Conservation (phyloP, 2,113 vertebrate species). For the Octodon degus region DNA sequence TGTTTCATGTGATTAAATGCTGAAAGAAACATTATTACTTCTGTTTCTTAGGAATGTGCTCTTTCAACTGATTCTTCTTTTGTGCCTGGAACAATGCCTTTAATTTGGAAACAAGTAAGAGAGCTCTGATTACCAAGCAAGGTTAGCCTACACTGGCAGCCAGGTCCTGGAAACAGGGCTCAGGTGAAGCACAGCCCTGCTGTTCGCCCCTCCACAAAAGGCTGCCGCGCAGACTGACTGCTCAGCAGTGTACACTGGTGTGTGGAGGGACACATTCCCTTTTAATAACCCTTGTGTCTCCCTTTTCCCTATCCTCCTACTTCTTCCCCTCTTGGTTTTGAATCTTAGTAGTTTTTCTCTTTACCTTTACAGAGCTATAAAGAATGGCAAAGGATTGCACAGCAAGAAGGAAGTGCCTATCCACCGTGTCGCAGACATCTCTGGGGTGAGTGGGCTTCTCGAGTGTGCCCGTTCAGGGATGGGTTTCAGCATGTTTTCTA, state of each 20-base stretch:
- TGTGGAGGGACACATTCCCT: not conserved
- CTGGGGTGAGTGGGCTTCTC: constrained; percentile 90
- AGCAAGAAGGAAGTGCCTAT: constrained; percentile 99
- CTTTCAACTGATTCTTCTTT: constrained; percentile 67
- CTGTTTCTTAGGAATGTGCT: constrained; percentile 54
- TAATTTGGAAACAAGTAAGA: constrained; percentile 61
- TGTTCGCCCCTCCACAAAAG: accelerated
- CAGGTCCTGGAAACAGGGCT: not conserved
- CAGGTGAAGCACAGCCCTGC: not conserved
- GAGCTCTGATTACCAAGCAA: constrained; percentile 41
- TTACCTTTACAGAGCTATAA: constrained; percentile 92
- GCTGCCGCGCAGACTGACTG: not conserved
- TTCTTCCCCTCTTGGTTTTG: not conserved
- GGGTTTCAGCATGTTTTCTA: constrained; percentile 3
- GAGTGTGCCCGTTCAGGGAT: not conserved
- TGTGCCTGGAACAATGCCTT: constrained; percentile 62
- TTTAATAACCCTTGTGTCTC: not conserved
- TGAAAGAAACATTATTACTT: constrained; percentile 72
- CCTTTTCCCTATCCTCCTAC: no score
- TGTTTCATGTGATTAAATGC: constrained; percentile 70
- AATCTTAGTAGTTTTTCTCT: not conserved
- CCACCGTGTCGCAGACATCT: constrained; percentile 98
- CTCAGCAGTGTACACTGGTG: accelerated
- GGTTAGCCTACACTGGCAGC: constrained; percentile 26
- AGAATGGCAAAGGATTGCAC: constrained; percentile 98